A percentile compares a stretch with the other conserved stretches of the same genome.
Conservation (phyloP, 2,113 vertebrate species). For the Heterochromis multidens region DNA sequence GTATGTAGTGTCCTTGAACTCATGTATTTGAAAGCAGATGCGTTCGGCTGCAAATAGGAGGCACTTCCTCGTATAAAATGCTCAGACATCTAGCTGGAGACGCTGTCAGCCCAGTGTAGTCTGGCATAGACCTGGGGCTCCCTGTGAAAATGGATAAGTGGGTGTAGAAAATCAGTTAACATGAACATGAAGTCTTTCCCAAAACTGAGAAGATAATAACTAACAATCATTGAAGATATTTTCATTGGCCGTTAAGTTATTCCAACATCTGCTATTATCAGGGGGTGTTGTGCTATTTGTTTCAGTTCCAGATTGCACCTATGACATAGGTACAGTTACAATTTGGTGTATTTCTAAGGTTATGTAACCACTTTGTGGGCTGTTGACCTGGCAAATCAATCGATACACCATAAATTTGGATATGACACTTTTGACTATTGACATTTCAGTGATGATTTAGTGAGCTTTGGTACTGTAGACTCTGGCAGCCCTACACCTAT, state of each 20-base stretch:
- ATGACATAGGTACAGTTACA: background rate
- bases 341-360: background rate
- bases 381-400: background rate
- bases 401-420: background rate
- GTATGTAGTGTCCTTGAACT: constrained; percentile 31
- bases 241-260: constrained; percentile 22
- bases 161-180: background rate
- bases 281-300: background rate
- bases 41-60: background rate
- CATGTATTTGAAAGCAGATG: background rate
- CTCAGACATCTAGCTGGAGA: background rate
- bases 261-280: constrained; percentile 20
- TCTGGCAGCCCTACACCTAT: background rate
- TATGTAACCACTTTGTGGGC: background rate
- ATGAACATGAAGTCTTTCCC: background rate
- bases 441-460: background rate
- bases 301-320: background rate
- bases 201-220: constrained; percentile 14
- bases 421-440: background rate
- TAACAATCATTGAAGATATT: constrained; percentile 8
- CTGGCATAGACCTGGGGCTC: background rate
- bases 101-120: background rate
- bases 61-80: background rate
- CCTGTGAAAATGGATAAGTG: background rate
- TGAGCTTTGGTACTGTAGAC: background rate